Evolutionary conservation across 2,797 vertebrate species (phyloP), one percentile per base, ranked within the genome.

Genomic region (Argyrosomus regius): DNA sequence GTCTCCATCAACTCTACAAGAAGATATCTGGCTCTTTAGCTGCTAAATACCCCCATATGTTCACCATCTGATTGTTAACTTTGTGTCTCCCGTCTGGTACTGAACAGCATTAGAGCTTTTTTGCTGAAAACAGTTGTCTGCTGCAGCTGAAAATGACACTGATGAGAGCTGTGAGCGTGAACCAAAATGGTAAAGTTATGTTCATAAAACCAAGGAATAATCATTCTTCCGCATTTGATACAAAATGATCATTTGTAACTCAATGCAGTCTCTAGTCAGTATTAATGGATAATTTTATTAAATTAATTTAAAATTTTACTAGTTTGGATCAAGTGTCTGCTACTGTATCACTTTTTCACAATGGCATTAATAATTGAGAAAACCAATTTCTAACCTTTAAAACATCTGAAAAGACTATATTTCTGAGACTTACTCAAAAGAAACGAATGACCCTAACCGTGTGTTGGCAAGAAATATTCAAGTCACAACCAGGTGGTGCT

Each of bases 401-500:
- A 63, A 64, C 7, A 3, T 66, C 62, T 22, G 9, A 52, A 41
- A 61, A 63, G 18, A 22, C 24, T 20, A 6, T 43, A 70, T 59
- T n/a, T n/a, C 20, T 73, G 39, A 16, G 53, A 54, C 43, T 3
- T 18, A 65, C 50, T 43, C 22, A 16, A 49, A 70, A 22, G 2
- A 56, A 72, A 61, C 5, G 17, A 63, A 56, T 46, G 35, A 76
- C 61, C 31, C 31, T 31, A 31, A n/a, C 53, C 64, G n/a, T 4
- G 18, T 49, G 54, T 53, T 57, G 35, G 28, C 17, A 60, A 41
- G 45, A 63, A 53, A 52, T 62, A 72, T 72, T 49, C 22, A 72
- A 28, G 49, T 77, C 59, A 68, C 39, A 59, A 31, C 59, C 66
- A 77, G 39, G 57, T 52, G 35, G 31, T 63, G 52, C 22, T 63